Conservation (phyloP, 2,797 vertebrate genomes). For the Rhyacichthys aspro region DNA sequence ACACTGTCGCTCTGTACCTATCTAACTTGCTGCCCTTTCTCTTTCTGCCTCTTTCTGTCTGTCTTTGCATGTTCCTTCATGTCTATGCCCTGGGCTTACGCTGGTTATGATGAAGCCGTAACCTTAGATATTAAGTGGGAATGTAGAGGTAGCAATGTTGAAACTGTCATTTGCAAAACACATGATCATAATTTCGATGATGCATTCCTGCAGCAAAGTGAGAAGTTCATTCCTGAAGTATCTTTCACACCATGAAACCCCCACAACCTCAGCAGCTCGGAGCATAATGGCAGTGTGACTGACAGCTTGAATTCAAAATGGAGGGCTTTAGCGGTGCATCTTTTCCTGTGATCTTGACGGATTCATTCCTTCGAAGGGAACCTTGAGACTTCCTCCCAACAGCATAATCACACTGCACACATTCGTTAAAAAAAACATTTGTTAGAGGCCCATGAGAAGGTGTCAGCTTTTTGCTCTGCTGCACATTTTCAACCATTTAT, state of each 20-base stretch:
- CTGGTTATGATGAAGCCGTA: conserved; percentile 20
- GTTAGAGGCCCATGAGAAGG: not conserved
- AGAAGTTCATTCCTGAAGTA: conserved; percentile 38
- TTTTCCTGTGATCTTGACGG: conserved; percentile 41
- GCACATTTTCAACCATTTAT: conserved; percentile 33
- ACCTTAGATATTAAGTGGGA: conserved; percentile 22
- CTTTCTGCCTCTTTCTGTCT: conserved; percentile 8
- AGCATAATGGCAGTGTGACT: conserved; percentile 52
- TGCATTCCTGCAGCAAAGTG: conserved; percentile 33
- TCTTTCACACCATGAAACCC: conserved; percentile 29
- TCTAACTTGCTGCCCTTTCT: conserved; percentile 34
- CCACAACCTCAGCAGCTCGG: conserved; percentile 23
- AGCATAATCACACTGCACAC: conserved; percentile 19
- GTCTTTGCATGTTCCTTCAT: conserved; percentile 9
- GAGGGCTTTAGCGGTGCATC: conserved; percentile 26
- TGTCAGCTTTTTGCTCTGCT: conserved; percentile 4
- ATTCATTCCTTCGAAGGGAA: conserved; percentile 43
- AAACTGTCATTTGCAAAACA: conserved; percentile 48
- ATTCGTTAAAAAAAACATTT: conserved; percentile 22
- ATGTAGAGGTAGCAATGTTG: conserved; percentile 15
- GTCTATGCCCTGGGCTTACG: conserved; percentile 17
- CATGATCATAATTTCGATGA: conserved; percentile 33
- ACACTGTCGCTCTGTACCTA: conserved; percentile 47
- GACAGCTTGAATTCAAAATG: conserved; percentile 59
- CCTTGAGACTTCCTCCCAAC: conserved; percentile 34